Evolutionary conservation across 2,797 vertebrate genomes (phyloP).

Genomic region (Notoglanidium macrostoma): DNA sequence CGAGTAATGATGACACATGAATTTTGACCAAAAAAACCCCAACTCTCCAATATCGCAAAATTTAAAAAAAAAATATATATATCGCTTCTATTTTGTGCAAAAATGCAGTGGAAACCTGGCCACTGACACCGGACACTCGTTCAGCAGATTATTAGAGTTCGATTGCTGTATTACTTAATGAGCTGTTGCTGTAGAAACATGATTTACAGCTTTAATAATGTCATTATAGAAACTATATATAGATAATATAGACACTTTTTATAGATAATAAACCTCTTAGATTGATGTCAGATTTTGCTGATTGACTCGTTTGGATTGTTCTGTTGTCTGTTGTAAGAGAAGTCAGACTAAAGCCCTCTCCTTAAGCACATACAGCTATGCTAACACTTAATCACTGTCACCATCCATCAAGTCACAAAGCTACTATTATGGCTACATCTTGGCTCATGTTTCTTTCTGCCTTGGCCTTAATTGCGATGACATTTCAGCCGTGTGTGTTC

Average conservation of each 20-base stretch:
- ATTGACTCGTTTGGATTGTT: neutral
- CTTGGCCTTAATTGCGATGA: conserved; percentile 33
- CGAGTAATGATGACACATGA: too few relatives aligned
- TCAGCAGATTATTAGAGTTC: neutral
- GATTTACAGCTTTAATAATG: too few relatives aligned
- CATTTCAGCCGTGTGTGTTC: conserved; percentile 22
- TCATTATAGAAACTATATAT: too few relatives aligned
- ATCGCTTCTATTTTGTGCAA: too few relatives aligned
- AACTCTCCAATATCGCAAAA: too few relatives aligned
- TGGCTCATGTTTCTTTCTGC: conserved; percentile 35
- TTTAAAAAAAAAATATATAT: too few relatives aligned
- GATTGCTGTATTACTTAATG: neutral
- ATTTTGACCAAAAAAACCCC: too few relatives aligned
- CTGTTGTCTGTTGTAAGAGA: conserved; percentile 46
- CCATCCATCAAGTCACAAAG: conserved; percentile 44
- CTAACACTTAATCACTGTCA: conserved; percentile 46
- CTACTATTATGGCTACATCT: conserved; percentile 45
- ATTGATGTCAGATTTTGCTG: neutral
- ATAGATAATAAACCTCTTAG: neutral
- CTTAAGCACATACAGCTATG: conserved; percentile 41
- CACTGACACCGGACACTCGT: neutral
- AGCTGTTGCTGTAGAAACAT: neutral
- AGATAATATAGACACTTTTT: too few relatives aligned
- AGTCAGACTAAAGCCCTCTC: conserved; percentile 40
- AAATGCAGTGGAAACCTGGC: too few relatives aligned